These are phyloP conservation scores for Diorhabda sublineata DNA, from an alignment of 1,140 invertebrate genomes.

Conservation along the genomic window DNA sequence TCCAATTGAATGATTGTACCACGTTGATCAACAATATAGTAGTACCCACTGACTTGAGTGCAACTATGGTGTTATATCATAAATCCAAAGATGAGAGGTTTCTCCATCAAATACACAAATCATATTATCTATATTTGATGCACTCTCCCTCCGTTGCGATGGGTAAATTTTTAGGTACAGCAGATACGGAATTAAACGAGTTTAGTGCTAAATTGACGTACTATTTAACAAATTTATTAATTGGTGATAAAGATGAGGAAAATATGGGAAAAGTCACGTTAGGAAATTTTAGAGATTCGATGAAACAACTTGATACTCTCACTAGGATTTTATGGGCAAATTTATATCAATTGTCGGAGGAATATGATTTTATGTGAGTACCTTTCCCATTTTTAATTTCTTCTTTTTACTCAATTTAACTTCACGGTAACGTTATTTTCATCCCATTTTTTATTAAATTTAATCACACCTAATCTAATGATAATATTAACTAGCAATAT, in stretches of 20 bases:
- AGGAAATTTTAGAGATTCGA: slow-evolving; percentile 33
- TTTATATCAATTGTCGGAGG: slow-evolving; percentile 32
- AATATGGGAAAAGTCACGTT: slow-evolving; percentile 24
- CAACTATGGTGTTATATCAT: slow-evolving; percentile 19
- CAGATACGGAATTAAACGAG: slow-evolving; percentile 17
- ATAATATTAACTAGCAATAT: no score
- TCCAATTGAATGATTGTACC: not conserved
- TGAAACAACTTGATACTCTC: slow-evolving; percentile 33
- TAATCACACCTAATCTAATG: no score
- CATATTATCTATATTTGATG: slow-evolving; percentile 24
- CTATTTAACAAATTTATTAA: slow-evolving; percentile 28
- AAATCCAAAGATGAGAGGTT: slow-evolving; percentile 25
- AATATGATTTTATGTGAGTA: slow-evolving; percentile 39
- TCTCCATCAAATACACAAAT: slow-evolving; percentile 26
- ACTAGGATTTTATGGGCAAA: slow-evolving; percentile 39
- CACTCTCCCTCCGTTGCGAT: slow-evolving; percentile 23
- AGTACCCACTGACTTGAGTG: slow-evolving; percentile 25
- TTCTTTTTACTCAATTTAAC: not conserved
- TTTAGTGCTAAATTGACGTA: slow-evolving; percentile 28
- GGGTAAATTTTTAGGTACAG: slow-evolving; percentile 21
- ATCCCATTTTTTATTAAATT: no score
- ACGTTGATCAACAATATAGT: slow-evolving; percentile 18
- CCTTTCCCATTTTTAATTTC: not conserved
- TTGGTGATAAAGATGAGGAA: slow-evolving; percentile 8
- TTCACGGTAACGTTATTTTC: not conserved